Evolutionary conservation across 2,113 vertebrate species (phyloP).

Genomic region (Cyphomyrus plagiostoma): DNA sequence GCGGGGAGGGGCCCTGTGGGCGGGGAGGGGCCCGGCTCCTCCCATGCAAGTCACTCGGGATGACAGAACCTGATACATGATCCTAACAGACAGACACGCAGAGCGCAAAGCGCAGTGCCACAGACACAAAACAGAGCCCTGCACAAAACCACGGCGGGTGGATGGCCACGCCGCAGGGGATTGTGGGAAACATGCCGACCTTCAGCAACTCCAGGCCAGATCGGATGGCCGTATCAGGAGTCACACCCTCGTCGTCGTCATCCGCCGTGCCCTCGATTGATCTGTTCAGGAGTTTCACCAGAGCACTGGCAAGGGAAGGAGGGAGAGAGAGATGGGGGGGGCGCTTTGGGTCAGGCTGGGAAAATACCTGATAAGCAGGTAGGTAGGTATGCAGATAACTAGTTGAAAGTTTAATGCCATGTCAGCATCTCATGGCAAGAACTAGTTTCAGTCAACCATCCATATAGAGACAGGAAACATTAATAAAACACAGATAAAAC

Average conservation of each 20-base stretch:
- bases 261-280: slow-evolving; percentile 92
- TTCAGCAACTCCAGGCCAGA: slow-evolving; percentile 92
- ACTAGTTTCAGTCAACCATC: not conserved
- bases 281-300: slow-evolving; percentile 92
- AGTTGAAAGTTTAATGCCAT: not conserved
- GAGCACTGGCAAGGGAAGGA: slow-evolving; percentile 61
- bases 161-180: not conserved
- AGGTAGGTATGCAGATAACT: not conserved
- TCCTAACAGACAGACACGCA: not conserved
- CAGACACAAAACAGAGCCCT: not conserved
- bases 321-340: not conserved
- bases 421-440: not conserved
- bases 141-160: not conserved
- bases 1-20: not conserved
- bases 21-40: not conserved
- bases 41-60: not conserved
- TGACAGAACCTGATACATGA: not conserved
- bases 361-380: not conserved
- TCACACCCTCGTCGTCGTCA: slow-evolving; percentile 92
- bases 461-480: not conserved
- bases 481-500: too few relatives aligned
- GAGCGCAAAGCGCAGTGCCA: not conserved
- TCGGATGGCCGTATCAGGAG: slow-evolving; percentile 88
- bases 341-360: too few relatives aligned
- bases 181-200: slow-evolving; percentile 52